Evolutionary conservation across 2,888 invertebrate species (phyloP).

Genomic region (Gastrophysa polygoni): DNA sequence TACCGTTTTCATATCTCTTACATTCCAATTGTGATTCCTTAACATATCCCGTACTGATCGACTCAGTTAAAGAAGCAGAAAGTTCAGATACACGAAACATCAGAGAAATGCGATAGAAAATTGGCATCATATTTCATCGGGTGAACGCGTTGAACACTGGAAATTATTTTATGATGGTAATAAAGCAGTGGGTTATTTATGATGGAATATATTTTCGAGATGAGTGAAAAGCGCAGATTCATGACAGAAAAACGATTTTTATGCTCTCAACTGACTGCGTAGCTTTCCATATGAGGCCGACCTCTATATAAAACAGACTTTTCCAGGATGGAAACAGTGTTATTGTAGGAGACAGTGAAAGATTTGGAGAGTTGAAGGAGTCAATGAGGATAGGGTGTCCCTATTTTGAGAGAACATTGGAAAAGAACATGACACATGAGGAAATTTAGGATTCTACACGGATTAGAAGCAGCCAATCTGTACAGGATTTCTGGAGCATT

Average conservation of each 20-base stretch:
- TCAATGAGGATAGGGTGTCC: no score
- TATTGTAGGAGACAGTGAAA: not conserved
- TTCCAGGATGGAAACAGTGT: constrained; percentile 2
- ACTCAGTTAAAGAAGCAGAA: not conserved
- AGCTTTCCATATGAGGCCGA: not conserved
- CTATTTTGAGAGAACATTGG: no score
- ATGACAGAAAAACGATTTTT: constrained; percentile 17
- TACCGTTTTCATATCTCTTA: no score
- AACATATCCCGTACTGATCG: not conserved
- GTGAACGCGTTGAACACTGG: constrained; percentile 49
- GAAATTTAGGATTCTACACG: no score
- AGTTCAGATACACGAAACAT: constrained; percentile 44
- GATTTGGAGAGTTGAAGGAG: not conserved
- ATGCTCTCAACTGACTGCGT: constrained; percentile 9
- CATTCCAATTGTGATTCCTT: no score
- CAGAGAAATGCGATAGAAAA: constrained; percentile 52
- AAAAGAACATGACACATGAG: no score
- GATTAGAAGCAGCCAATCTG: no score
- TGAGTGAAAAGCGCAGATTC: constrained; percentile 25
- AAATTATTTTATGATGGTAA: constrained; percentile 54
- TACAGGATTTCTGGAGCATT: no score
- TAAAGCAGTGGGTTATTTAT: constrained; percentile 52
- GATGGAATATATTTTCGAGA: constrained; percentile 26
- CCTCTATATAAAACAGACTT: not conserved
- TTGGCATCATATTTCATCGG: constrained; percentile 51